Conservation (phyloP, 2,797 vertebrate genomes). For the Scyliorhinus canicula region DNA sequence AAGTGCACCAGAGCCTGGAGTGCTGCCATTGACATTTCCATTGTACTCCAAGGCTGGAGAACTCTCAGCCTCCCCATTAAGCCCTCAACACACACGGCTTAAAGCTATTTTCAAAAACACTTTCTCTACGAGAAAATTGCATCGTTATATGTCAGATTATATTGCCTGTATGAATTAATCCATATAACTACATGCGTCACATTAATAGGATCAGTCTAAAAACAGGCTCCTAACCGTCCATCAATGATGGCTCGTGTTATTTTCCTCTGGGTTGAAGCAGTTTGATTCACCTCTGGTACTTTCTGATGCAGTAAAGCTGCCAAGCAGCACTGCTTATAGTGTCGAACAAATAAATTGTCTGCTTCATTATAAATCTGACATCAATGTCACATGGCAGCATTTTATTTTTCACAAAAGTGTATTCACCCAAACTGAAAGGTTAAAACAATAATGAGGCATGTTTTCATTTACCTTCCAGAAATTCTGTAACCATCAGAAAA, state of each 20-base stretch:
- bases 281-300: neutral
- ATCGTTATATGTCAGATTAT: neutral
- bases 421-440: neutral
- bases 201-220: neutral
- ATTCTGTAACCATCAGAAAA: neutral
- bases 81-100: neutral
- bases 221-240: neutral
- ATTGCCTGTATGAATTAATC: conserved; percentile 4
- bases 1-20: neutral
- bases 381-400: neutral
- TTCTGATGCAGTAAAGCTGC: neutral
- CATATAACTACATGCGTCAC: neutral
- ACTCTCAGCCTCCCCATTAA: neutral
- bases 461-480: neutral
- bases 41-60: neutral
- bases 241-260: neutral
- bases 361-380: neutral
- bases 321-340: neutral
- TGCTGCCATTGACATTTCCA: neutral
- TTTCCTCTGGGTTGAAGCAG: neutral
- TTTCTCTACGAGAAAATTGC: neutral
- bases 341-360: neutral
- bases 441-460: neutral
- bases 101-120: conserved; percentile 7
- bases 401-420: neutral